These are phyloP conservation scores for Vireo altiloquus DNA, from an alignment of 2,113 vertebrate genomes.

Conservation along the genomic window DNA sequence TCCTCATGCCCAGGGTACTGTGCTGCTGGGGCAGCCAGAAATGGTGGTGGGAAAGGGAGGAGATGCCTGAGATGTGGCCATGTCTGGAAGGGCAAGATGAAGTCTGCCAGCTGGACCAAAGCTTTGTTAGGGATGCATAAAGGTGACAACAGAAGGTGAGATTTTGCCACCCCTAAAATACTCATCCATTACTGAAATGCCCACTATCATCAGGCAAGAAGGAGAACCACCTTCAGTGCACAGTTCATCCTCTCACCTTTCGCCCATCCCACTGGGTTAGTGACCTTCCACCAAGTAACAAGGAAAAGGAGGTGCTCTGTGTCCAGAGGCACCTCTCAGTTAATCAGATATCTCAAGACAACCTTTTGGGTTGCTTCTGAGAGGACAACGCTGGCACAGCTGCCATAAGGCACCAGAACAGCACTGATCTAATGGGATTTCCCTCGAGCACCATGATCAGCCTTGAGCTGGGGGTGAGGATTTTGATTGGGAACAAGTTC, in stretches of 20 bases:
- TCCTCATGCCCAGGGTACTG: not conserved
- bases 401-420: not conserved
- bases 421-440: not conserved
- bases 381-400: not conserved
- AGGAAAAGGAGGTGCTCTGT: not conserved
- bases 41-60: not conserved
- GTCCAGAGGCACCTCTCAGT: not conserved
- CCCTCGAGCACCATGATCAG: not conserved
- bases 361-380: rapidly evolving
- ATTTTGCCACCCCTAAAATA: not conserved
- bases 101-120: not conserved
- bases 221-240: not conserved
- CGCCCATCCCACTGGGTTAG: not conserved
- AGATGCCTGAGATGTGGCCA: not conserved
- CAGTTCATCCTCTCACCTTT: not conserved
- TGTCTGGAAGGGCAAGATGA: not conserved
- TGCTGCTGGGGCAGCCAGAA: not conserved
- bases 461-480: not conserved
- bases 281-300: not conserved
- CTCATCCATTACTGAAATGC: not conserved
- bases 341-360: not conserved
- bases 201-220: not conserved
- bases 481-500: not conserved
- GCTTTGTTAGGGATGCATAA: not conserved
- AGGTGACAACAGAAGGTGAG: not conserved